Evolutionary conservation across 2,888 invertebrate species (phyloP), one percentile per base, ranked within the genome.

Genomic region (Pseudeuparius sepicola): DNA sequence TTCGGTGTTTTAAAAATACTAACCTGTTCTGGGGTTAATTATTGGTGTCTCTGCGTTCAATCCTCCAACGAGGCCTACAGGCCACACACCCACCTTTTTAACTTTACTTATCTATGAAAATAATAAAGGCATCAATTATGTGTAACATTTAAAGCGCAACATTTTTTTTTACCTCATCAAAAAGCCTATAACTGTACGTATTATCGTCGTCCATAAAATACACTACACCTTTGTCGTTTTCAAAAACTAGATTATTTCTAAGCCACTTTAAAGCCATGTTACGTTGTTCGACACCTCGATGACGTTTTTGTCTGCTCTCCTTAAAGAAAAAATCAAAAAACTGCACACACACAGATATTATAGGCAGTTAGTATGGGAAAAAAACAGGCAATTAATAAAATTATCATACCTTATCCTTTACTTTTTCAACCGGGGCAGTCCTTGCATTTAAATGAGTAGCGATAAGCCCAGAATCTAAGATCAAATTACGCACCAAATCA

Each of bases 131-230:
- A 20, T 7, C 20, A n/a, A 20, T 20, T 6, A 20, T 7, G 6
- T 7, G 20, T 20, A n/a, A 20, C n/a, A n/a, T n/a, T n/a, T n/a
- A n/a, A n/a, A n/a, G n/a, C n/a, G n/a, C n/a, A n/a, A n/a, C n/a
- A n/a, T n/a, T n/a, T n/a, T 33, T 36, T 31, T 29, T 54, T 53
- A 87, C 87, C 74, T 94, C 93, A 38, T 80, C 75, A 64, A 97
- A 97, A 7, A 97, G 60, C 59, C 87, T 81, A 15, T 90, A 60
- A 29, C 84, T 77, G 56, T 97, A 97, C 0, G 92, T 82, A 58
- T 97, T 97, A 56, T 96, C 96, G 60, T 97, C 96, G 55, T 97
- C 96, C 68, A 93, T 93, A 60, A 97, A 96, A 62, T 84, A 97
- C 0, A 96, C 79, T 23, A 93, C 75, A 9, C 86, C 80, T 51